These are phyloP conservation scores for Platypus cylindrus DNA, from an alignment of 2,888 invertebrate species.

Conservation along the genomic window DNA sequence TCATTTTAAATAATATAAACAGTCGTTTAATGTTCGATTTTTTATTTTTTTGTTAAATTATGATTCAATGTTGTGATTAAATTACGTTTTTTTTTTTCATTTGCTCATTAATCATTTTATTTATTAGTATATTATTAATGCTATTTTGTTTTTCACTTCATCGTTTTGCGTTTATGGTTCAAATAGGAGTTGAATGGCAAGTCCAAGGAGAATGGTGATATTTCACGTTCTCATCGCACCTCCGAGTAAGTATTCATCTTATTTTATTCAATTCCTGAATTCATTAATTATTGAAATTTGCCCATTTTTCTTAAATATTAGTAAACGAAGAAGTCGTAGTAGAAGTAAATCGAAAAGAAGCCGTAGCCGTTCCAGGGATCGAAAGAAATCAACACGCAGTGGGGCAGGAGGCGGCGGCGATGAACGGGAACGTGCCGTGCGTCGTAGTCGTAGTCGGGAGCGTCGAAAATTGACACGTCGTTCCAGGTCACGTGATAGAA, in stretches of 20 bases:
- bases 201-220: slow-evolving; percentile 49
- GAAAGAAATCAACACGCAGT: slow-evolving; percentile 6
- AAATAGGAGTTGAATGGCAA: slow-evolving; percentile 40
- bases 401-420: slow-evolving; percentile 7
- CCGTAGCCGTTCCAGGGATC: slow-evolving; percentile 19
- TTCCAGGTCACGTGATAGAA: slow-evolving; percentile 36
- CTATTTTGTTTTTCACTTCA: slow-evolving; percentile 33
- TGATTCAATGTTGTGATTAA: no score
- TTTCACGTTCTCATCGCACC: slow-evolving; percentile 36
- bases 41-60: no score
- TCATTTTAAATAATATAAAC: no score
- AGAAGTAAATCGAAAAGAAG: slow-evolving; percentile 16
- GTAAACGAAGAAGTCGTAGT: slow-evolving; percentile 16
- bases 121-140: slow-evolving; percentile 31
- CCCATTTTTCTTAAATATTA: no score
- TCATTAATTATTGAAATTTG: no score
- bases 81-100: no score
- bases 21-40: no score
- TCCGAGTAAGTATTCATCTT: slow-evolving; percentile 39
- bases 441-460: slow-evolving; percentile 19
- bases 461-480: slow-evolving; percentile 15
- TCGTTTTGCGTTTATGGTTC: slow-evolving; percentile 35
- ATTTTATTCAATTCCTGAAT: slow-evolving; percentile 3
- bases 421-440: no score
- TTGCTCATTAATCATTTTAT: no score